Evolutionary conservation across 2,797 vertebrate species (phyloP).

Genomic region (Brotogeris chrysoptera): DNA sequence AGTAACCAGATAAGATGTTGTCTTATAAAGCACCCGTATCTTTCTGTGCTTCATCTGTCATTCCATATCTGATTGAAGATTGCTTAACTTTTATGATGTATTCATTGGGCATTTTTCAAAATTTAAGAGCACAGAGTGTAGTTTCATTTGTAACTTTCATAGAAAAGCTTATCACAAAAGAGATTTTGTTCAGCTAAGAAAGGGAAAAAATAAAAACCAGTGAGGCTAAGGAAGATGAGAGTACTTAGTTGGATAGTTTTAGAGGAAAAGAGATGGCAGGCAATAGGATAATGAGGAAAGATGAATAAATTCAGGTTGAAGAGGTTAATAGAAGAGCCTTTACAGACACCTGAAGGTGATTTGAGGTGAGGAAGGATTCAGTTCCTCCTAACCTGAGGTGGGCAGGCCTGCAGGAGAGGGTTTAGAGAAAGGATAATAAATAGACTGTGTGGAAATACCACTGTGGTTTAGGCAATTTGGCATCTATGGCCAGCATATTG

Average conservation of each 20-base stretch:
- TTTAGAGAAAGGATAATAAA: background rate
- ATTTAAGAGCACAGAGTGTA: background rate
- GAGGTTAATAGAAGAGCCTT: background rate
- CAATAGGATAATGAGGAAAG: background rate
- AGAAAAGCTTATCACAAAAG: background rate
- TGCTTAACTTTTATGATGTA: background rate
- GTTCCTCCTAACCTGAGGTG: background rate
- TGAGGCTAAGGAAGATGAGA: background rate
- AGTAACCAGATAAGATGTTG: background rate
- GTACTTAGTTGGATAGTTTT: background rate
- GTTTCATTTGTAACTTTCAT: background rate
- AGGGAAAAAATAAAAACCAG: background rate
- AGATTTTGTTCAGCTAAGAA: background rate
- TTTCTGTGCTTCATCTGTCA: background rate
- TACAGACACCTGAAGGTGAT: background rate
- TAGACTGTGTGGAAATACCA: background rate
- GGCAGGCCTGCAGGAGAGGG: background rate
- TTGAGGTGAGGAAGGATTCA: background rate
- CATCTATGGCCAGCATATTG: background rate
- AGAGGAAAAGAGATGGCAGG: background rate
- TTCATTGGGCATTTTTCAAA: background rate
- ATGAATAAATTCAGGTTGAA: background rate
- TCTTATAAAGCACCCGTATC: background rate
- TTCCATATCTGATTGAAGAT: background rate
- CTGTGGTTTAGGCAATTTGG: background rate